Percentiles rank a stretch among this genome's conserved stretches.
Conservation (phyloP, 2,113 vertebrate genomes). For the Rhipidura dahli region DNA sequence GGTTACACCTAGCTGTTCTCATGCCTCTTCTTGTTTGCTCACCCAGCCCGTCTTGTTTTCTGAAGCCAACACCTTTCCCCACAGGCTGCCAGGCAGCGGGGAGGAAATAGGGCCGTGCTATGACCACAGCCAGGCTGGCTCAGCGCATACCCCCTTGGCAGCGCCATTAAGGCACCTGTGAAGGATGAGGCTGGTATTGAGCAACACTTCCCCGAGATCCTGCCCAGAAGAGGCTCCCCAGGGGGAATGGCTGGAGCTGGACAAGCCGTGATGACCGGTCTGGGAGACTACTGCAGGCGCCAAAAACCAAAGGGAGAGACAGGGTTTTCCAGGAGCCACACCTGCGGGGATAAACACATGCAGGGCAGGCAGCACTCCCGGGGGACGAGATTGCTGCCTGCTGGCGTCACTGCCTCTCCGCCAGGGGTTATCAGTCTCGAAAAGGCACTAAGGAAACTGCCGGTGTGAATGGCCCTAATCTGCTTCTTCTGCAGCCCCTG, state of each 20-base stretch:
- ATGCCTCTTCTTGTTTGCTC: neutral
- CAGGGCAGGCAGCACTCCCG: neutral
- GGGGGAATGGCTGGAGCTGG: neutral
- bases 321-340: neutral
- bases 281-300: neutral
- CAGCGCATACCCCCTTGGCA: neutral
- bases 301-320: neutral
- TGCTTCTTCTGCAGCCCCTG: neutral
- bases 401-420: conserved; percentile 13
- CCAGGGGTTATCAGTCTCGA: neutral
- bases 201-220: neutral
- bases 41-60: neutral
- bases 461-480: conserved; percentile 42
- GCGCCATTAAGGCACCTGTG: fast-evolving
- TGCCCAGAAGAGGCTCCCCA: neutral
- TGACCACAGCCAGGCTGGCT: neutral
- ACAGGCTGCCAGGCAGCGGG: neutral
- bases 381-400: neutral
- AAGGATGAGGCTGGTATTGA: neutral
- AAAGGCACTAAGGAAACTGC: conserved; percentile 12
- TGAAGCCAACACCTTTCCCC: neutral
- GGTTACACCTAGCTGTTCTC: neutral
- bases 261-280: neutral
- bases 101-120: fast-evolving
- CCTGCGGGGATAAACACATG: neutral